A percentile compares a stretch with the other conserved stretches of the same genome.
These are phyloP conservation scores for Volucella inflata DNA, from an alignment of 2,888 invertebrate genomes.

Conservation along the genomic window DNA sequence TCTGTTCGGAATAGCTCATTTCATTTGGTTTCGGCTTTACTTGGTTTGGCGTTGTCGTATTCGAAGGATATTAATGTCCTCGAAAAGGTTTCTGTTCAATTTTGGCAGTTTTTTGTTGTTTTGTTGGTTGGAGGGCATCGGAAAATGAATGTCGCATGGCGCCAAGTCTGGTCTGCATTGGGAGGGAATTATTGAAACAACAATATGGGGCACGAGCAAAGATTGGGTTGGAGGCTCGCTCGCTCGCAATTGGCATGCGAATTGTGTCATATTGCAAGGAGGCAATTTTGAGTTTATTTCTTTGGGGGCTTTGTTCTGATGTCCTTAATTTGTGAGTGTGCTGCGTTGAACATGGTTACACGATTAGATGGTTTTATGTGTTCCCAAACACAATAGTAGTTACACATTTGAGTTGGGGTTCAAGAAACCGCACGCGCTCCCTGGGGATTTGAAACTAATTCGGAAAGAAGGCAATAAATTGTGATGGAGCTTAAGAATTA, in stretches of 20 bases:
- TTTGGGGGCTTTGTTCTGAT: neutral
- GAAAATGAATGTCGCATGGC: conserved; percentile 41
- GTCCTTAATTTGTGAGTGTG: neutral
- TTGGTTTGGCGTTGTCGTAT: neutral
- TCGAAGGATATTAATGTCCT: conserved; percentile 47
- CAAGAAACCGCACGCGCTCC: too few species aligned
- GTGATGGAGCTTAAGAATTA: too few species aligned
- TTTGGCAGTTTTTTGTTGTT: neutral
- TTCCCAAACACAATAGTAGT: neutral
- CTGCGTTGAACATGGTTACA: neutral
- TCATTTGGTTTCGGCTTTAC: neutral
- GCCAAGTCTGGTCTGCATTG: conserved; percentile 40
- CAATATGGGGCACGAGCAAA: neutral
- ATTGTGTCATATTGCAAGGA: conserved; percentile 26
- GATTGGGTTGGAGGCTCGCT: neutral
- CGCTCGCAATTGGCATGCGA: conserved; percentile 33
- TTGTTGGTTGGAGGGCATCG: neutral
- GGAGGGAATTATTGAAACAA: too few species aligned
- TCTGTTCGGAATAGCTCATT: conserved; percentile 11
- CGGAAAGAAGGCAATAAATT: too few species aligned
- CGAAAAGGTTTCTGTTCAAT: conserved; percentile 20
- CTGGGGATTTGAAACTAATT: too few species aligned
- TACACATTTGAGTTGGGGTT: too few species aligned
- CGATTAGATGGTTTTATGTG: conserved; percentile 2
- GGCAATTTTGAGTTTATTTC: neutral